Conservation (phyloP, 1,140 invertebrate genomes). For the Ceratina australensis region DNA sequence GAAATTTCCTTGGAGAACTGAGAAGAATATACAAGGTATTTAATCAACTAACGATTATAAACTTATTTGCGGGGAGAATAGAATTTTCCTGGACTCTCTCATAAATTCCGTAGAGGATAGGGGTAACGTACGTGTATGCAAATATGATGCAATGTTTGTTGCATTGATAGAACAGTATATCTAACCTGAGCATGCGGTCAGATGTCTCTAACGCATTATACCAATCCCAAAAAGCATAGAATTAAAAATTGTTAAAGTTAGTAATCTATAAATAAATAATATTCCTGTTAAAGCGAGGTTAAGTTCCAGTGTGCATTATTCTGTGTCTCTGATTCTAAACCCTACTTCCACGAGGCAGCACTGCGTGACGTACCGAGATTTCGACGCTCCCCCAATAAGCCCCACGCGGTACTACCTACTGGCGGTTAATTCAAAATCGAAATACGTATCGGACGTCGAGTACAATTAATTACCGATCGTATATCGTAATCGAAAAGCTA, state of each 20-base stretch:
- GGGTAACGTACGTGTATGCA: slow-evolving; percentile 6
- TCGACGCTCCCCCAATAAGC: neutral
- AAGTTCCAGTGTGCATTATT: slow-evolving; percentile 37
- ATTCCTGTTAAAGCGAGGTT: slow-evolving; percentile 48
- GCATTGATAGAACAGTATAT: neutral
- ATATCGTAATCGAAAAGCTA: no score
- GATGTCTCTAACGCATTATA: neutral
- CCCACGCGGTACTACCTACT: neutral
- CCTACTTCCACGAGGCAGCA: slow-evolving; percentile 45
- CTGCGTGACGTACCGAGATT: neutral
- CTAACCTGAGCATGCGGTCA: no score
- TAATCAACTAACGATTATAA: neutral
- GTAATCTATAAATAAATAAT: neutral
- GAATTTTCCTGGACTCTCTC: neutral
- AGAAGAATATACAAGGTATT: slow-evolving; percentile 40
- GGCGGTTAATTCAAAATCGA: neutral
- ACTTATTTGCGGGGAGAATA: neutral
- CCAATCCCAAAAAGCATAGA: neutral
- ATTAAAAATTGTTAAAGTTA: slow-evolving; percentile 13
- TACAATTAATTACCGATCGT: neutral
- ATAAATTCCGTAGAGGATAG: neutral
- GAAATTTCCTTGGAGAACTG: slow-evolving; percentile 28
- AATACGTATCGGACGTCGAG: neutral
- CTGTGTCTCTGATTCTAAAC: neutral
- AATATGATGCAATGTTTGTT: neutral